Conservation (phyloP, 2,888 invertebrate genomes). For the Portevinia maculata region DNA sequence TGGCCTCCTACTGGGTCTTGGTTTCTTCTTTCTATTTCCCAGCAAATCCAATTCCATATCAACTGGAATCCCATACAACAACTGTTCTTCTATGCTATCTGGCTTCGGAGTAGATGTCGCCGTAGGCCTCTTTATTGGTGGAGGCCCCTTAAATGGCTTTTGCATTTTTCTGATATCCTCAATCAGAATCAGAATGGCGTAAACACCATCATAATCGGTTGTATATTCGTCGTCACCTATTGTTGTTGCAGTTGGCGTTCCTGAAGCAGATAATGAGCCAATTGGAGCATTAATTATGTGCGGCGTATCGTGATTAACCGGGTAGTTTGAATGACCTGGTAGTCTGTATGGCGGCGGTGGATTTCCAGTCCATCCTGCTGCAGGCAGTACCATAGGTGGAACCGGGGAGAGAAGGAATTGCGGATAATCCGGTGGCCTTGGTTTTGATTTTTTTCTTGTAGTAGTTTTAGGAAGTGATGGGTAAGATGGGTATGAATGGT, state of each 20-base stretch:
- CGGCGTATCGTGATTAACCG: not conserved
- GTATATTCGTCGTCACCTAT: not conserved
- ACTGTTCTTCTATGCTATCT: not conserved
- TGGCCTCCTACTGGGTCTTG: conserved; percentile 10
- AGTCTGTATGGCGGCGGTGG: conserved; percentile 37
- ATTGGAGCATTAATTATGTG: not conserved
- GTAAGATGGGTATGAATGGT: not conserved
- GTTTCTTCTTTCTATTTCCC: not conserved
- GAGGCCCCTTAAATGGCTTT: conserved; percentile 9
- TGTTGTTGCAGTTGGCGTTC: conserved; percentile 12
- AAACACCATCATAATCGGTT: not conserved
- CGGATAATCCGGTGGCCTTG: not conserved
- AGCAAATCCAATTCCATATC: not conserved
- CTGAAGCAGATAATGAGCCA: not conserved
- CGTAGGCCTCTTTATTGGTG: conserved; percentile 2
- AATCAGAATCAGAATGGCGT: not conserved
- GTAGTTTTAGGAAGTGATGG: not conserved
- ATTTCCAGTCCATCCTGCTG: conserved; percentile 43
- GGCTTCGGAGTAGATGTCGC: not conserved
- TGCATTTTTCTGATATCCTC: not conserved
- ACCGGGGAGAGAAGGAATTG: not conserved
- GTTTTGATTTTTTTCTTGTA: not conserved
- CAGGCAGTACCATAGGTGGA: conserved; percentile 25
- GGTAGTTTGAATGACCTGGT: not conserved
- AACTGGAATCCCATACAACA: not conserved